Conservation (phyloP, 2,113 vertebrate species). For the Equus quagga region DNA sequence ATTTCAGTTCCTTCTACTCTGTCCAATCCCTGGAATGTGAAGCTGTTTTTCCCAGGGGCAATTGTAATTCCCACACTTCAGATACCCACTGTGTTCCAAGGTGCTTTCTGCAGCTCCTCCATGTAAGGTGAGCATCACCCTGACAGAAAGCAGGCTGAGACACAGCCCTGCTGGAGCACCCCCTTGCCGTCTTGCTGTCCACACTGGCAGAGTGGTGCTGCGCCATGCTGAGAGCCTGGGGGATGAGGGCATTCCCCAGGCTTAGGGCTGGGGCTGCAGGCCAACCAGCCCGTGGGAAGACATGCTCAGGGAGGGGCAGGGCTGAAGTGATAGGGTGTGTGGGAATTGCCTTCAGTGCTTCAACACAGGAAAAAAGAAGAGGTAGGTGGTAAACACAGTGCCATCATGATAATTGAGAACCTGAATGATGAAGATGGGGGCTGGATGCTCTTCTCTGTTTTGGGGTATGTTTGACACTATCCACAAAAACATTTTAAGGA, state of each 20-base stretch:
- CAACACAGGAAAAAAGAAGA: neutral
- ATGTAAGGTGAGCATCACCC: neutral
- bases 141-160: neutral
- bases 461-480: neutral
- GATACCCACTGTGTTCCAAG: too few species aligned
- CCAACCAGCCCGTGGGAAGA: neutral
- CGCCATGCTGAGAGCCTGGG: neutral
- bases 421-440: neutral
- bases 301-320: neutral
- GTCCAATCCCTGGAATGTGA: neutral
- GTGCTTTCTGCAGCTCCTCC: neutral
- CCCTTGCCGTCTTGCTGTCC: neutral
- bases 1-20: neutral
- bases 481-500: neutral
- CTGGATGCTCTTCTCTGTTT: neutral
- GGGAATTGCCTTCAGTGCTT: too few species aligned
- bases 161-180: neutral
- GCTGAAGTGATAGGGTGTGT: neutral
- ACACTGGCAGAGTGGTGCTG: too few species aligned
- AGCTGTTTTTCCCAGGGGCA: neutral
- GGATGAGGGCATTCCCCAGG: neutral
- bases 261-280: neutral
- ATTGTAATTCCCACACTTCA: neutral
- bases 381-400: neutral
- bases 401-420: neutral